Conservation (phyloP, 2,113 vertebrate genomes). For the Callospermophilus lateralis region DNA sequence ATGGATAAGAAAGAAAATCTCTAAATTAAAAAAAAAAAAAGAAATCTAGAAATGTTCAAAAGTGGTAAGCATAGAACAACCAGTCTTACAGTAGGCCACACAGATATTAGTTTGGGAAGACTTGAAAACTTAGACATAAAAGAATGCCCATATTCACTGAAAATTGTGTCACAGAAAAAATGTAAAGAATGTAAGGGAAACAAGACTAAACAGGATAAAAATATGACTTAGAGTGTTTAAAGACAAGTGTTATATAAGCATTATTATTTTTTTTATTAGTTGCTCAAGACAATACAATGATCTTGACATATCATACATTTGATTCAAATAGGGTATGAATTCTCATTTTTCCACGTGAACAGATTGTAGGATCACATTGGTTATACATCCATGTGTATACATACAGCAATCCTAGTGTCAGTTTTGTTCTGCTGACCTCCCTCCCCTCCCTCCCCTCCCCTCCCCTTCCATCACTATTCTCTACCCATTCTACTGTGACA, state of each 20-base stretch:
- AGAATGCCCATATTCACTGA: background rate
- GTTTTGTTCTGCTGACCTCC: no score
- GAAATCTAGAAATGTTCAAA: background rate
- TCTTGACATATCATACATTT: no score
- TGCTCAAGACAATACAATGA: no score
- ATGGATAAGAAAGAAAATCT: background rate
- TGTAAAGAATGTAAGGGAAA: background rate
- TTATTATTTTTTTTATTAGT: no score
- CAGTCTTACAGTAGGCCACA: background rate
- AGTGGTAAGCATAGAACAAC: background rate
- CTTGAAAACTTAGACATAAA: background rate
- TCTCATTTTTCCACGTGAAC: no score
- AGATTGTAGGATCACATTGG: no score
- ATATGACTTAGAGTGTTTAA: background rate
- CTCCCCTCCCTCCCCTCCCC: no score
- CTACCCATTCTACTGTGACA: no score
- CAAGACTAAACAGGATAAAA: background rate
- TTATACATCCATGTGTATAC: no score
- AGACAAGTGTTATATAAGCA: background rate
- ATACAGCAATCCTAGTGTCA: no score
- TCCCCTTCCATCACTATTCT: no score
- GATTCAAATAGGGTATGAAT: no score
- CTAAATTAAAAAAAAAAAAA: slow-evolving; percentile 13
- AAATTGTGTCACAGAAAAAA: background rate
- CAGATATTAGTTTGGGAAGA: background rate